phyloP scores from a whole-genome alignment of 2,888 invertebrate genomes.

The Hydriomena furcata region DNA sequence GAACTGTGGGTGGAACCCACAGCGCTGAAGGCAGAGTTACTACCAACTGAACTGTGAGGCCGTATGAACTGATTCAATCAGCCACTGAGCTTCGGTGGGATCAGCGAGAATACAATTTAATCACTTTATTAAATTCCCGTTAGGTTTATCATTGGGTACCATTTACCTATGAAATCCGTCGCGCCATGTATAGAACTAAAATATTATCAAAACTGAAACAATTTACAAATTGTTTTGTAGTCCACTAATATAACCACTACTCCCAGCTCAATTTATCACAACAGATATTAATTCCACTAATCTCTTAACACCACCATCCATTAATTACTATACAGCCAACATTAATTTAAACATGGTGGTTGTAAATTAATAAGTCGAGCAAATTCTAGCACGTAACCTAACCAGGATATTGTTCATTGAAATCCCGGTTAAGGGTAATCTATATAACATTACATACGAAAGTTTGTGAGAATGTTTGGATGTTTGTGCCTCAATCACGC shows the following conservation, averaged over 20 bases:
- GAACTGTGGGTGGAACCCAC: too few relatives aligned
- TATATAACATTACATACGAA: background rate
- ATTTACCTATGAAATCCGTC: too few relatives aligned
- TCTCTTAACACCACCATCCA: conserved; percentile 36
- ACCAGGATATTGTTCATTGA: conserved; percentile 43
- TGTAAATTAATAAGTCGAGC: conserved; percentile 45
- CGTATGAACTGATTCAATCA: too few relatives aligned
- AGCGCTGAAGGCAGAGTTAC: too few relatives aligned
- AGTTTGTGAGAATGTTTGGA: too few relatives aligned
- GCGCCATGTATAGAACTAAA: too few relatives aligned
- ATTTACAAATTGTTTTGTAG: conserved; percentile 17
- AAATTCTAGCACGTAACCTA: conserved; percentile 48
- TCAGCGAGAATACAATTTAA: too few relatives aligned
- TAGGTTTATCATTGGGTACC: too few relatives aligned
- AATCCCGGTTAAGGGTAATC: background rate
- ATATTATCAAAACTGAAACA: background rate
- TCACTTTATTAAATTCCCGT: too few relatives aligned
- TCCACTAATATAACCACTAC: background rate
- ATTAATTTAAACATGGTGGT: conserved; percentile 40
- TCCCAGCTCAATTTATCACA: conserved; percentile 28
- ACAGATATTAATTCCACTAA: conserved; percentile 34
- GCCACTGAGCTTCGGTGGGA: too few relatives aligned
- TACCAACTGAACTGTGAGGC: too few relatives aligned
- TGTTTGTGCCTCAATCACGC: too few relatives aligned
- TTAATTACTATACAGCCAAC: conserved; percentile 35